phyloP scores from a whole-genome alignment of 2,113 vertebrate genomes.

The Macquaria australasica region DNA sequence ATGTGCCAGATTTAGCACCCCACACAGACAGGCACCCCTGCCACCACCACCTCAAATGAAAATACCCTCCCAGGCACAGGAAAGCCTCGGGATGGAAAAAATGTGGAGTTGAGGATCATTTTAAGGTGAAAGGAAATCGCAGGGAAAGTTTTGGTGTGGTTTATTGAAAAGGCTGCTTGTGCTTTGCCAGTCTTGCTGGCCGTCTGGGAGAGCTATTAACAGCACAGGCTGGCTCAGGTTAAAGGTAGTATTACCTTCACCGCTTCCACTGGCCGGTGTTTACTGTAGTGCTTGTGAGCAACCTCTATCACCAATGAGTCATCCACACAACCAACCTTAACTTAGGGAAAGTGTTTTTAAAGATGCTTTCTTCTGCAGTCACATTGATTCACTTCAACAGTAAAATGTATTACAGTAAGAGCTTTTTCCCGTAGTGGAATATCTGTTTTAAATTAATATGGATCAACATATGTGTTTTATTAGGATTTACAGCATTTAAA shows the following conservation, averaged over 20 bases:
- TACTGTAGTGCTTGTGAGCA: constrained; percentile 24
- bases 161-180: constrained; percentile 76
- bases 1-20: constrained; percentile 55
- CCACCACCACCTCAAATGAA: constrained; percentile 64
- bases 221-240: constrained; percentile 58
- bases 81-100: constrained; percentile 77
- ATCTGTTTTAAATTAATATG: constrained; percentile 55
- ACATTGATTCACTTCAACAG: constrained; percentile 32
- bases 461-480: constrained; percentile 50
- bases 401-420: constrained; percentile 8
- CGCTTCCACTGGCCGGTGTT: constrained; percentile 31
- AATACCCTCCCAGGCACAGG: constrained; percentile 70
- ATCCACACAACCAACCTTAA: neutral
- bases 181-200: constrained; percentile 50
- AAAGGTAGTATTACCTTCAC: constrained; percentile 59
- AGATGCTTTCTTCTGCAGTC: constrained; percentile 14
- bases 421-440: neutral
- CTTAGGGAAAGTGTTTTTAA: constrained; percentile 8
- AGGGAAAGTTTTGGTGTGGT: constrained; percentile 58
- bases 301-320: constrained; percentile 34
- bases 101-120: constrained; percentile 74
- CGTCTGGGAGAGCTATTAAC: constrained; percentile 70
- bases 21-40: constrained; percentile 46
- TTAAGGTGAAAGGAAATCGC: constrained; percentile 81
- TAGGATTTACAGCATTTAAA: constrained; percentile 41